Conservation (phyloP, 2,113 vertebrate genomes). For the Epinephelus cyanopodus region DNA sequence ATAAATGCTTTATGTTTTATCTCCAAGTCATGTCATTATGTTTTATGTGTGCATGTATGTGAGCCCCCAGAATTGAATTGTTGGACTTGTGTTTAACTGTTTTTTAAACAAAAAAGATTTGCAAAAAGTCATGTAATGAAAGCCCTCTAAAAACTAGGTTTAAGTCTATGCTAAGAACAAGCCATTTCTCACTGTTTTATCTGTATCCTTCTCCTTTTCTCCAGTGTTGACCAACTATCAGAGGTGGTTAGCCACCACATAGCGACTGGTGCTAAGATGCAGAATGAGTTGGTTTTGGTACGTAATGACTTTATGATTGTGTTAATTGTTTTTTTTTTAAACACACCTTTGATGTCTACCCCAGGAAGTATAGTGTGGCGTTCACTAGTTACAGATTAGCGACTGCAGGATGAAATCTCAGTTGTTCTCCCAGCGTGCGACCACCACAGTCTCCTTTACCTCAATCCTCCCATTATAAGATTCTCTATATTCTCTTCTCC, state of each 20-base stretch:
- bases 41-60: neutral
- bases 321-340: neutral
- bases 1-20: neutral
- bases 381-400: neutral
- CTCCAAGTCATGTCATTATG: neutral
- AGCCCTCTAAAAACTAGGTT: neutral
- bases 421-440: neutral
- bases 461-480: neutral
- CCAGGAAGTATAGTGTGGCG: neutral
- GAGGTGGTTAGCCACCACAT: conserved; percentile 88
- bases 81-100: neutral
- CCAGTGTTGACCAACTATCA: conserved; percentile 89
- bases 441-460: neutral
- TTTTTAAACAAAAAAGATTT: neutral
- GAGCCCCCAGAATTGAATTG: neutral
- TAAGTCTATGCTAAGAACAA: neutral
- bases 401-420: neutral
- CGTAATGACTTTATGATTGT: neutral
- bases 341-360: neutral
- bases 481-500: neutral
- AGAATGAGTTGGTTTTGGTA: conserved; percentile 86
- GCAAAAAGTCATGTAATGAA: neutral
- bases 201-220: conserved; percentile 46
- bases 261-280: conserved; percentile 86
- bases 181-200: neutral